Evolutionary conservation across 1,140 invertebrate species (phyloP).

Genomic region (Diprion similis): DNA sequence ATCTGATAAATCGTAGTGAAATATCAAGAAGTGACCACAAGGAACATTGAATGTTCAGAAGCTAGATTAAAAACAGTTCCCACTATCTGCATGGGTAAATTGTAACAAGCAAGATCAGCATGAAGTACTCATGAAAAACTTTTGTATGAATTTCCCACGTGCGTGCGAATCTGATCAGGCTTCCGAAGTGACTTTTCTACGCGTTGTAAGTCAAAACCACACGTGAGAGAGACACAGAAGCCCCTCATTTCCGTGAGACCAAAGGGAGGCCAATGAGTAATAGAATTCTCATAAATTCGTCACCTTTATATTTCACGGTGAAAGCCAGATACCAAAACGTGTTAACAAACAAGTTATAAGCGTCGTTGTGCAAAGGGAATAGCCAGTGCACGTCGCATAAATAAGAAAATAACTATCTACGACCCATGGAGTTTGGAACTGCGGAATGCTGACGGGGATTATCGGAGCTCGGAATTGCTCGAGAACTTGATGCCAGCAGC

Average conservation of each 20-base stretch:
- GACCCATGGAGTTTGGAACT: not conserved
- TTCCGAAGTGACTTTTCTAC: too few relatives aligned
- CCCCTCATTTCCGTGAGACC: not conserved
- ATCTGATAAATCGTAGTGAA: too few relatives aligned
- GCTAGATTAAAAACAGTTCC: too few relatives aligned
- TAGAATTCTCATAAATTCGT: not conserved
- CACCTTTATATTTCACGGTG: not conserved
- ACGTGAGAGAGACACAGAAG: not conserved
- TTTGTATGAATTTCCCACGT: too few relatives aligned
- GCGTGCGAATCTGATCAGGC: too few relatives aligned
- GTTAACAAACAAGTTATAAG: not conserved
- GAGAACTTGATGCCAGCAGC: not conserved
- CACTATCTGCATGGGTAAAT: too few relatives aligned
- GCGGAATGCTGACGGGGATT: conserved; percentile 4
- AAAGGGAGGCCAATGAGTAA: not conserved
- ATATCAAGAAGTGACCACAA: too few relatives aligned
- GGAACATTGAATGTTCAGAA: too few relatives aligned
- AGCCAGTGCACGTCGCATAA: not conserved
- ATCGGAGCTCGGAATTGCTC: not conserved
- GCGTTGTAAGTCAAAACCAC: too few relatives aligned
- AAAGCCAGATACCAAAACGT: not conserved
- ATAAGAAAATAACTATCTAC: not conserved
- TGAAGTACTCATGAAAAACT: too few relatives aligned
- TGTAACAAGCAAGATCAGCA: too few relatives aligned
- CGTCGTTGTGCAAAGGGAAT: not conserved